Evolutionary conservation across 2,797 vertebrate species (phyloP), one percentile per base, ranked within the genome.

Genomic region (Sebastes itinus): DNA sequence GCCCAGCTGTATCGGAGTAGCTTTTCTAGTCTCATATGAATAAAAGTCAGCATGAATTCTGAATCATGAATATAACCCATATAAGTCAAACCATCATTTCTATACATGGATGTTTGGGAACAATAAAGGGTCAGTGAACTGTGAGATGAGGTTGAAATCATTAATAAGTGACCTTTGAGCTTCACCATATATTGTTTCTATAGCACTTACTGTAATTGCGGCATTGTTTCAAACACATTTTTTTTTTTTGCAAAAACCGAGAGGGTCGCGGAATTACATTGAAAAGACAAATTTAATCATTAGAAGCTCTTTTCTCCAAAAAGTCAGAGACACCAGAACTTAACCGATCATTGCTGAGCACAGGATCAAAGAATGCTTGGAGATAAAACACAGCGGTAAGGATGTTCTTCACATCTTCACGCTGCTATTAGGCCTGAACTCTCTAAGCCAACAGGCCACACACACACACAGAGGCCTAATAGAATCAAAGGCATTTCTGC

Each of bases 401-500:
- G 87, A 77, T 32, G 63, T 69, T 75, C 60, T 65, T 75, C 42
- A 75, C 33, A 71, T 56, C 52, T 78, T 80, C 79, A 79, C 35
- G 46, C 73, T 77, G 87, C 83, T 88, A 84, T 85, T 85, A 82
- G 82, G 77, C 58, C 66, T 83, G 86, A 91, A 90, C 92, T 90
- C 76, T 91, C 81, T 86, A 87, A 92, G 80, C 81, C 80, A 82
- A 83, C 87, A 92, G 62, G 80, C 71, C 10, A 3, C 35, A 38
- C 35, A 38, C 33, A 38, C 33, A 33, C 10, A 3, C 38, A 38
- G 1, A 14, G 77, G 77, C 38, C 89, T 89, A 84, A 87, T 84
- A 59, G 64, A 92, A 95, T 95, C 94, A 96, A 95, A 95, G 91
- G 91, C 92, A 93, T 93, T 92, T 93, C 90, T 94, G 77, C 86